Evolutionary conservation across 64 coral and sea anemone species (phyloP).

Genomic region (Platygyra sinensis): DNA sequence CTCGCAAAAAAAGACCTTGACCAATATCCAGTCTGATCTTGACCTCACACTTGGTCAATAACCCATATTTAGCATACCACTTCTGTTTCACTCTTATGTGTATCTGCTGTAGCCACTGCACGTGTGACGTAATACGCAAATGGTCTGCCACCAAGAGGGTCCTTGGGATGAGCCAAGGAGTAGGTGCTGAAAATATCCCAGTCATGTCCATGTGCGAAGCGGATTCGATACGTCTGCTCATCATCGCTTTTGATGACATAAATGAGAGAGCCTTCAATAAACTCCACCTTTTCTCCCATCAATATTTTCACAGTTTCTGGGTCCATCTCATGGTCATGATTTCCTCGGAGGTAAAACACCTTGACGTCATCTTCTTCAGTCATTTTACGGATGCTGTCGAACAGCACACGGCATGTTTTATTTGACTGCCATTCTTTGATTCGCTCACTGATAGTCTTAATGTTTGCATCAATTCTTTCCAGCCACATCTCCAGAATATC

Average conservation of each 20-base stretch:
- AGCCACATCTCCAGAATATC: constrained; percentile 29
- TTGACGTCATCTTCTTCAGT: constrained; percentile 19
- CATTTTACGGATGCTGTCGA: constrained; percentile 9
- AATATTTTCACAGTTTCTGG: neutral
- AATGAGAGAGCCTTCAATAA: constrained; percentile 39
- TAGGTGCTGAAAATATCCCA: constrained; percentile 64
- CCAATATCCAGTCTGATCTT: too few species aligned
- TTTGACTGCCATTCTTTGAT: too few species aligned
- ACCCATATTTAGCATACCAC: too few species aligned
- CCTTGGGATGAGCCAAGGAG: constrained; percentile 1
- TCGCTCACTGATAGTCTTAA: too few species aligned
- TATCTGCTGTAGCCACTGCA: constrained; percentile 31
- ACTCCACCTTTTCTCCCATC: constrained; percentile 45
- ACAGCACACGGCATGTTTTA: too few species aligned
- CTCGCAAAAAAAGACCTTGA: too few species aligned
- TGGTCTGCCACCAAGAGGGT: constrained; percentile 28
- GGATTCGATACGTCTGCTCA: constrained; percentile 48
- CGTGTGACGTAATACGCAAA: constrained; percentile 52
- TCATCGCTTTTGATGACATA: constrained; percentile 24
- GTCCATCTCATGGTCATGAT: constrained; percentile 55
- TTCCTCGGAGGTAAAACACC: constrained; percentile 59
- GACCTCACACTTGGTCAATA: too few species aligned
- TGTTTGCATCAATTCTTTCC: neutral
- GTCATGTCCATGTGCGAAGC: constrained; percentile 61
- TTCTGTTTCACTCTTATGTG: constrained; percentile 13